Conservation (phyloP, 2,888 invertebrate genomes). For the Tricholauxania praeusta region DNA sequence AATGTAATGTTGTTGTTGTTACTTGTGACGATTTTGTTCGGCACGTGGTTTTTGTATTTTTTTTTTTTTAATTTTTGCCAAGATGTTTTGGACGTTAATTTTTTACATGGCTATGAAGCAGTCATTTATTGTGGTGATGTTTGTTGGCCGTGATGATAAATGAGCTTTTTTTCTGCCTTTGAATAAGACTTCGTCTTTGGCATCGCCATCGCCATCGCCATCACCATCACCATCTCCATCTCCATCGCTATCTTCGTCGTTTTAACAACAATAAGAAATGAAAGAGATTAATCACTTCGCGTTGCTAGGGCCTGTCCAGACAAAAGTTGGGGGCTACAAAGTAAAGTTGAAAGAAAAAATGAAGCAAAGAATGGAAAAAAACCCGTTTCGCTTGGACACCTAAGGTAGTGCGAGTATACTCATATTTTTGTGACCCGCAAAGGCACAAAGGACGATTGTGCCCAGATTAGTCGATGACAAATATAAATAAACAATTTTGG, state of each 20-base stretch:
- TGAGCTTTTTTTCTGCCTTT: constrained; percentile 1
- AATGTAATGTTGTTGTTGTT: too few species aligned
- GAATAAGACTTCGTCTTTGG: too few species aligned
- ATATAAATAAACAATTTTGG: constrained; percentile 16
- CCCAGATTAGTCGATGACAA: constrained; percentile 28
- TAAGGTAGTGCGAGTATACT: neutral
- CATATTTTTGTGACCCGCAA: neutral
- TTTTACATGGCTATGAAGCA: constrained; percentile 3
- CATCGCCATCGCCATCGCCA: neutral
- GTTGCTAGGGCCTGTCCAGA: neutral
- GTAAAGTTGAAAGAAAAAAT: too few species aligned
- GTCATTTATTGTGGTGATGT: constrained; percentile 17
- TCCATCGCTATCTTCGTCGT: neutral
- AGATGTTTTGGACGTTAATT: neutral
- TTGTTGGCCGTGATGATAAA: constrained; percentile 12
- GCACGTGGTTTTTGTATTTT: too few species aligned
- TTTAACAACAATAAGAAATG: constrained; percentile 7
- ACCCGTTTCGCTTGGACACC: constrained; percentile 11
- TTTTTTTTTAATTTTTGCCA: too few species aligned
- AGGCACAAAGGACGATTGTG: constrained; percentile 2
- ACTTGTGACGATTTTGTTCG: too few species aligned
- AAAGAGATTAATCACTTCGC: constrained; percentile 3
- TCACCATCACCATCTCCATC: neutral
- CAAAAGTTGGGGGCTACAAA: too few species aligned
- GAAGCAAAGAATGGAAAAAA: neutral